Evolutionary conservation across 2,888 invertebrate genomes (phyloP).

Genomic region (Xestia ashworthii): DNA sequence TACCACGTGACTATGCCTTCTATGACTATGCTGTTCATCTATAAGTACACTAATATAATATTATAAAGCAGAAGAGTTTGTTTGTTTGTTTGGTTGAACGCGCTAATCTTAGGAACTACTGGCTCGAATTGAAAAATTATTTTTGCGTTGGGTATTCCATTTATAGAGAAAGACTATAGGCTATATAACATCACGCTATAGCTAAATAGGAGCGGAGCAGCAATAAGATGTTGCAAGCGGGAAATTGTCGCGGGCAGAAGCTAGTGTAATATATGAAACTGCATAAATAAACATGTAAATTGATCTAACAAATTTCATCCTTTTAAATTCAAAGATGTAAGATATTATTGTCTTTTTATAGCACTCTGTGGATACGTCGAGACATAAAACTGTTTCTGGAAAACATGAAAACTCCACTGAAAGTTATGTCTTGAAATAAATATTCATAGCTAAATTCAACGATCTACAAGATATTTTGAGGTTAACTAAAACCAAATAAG

Average conservation of each 20-base stretch:
- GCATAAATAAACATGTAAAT: not conserved
- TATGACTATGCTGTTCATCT: too few species aligned
- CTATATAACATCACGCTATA: too few species aligned
- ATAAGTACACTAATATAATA: too few species aligned
- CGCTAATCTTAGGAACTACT: too few species aligned
- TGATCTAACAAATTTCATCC: not conserved
- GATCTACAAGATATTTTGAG: not conserved
- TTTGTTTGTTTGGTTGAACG: too few species aligned
- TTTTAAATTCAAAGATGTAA: not conserved
- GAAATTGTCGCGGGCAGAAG: not conserved
- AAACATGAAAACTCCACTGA: not conserved
- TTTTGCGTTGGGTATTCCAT: too few species aligned
- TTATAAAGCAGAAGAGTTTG: too few species aligned
- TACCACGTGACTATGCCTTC: not conserved
- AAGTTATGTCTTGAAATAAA: not conserved
- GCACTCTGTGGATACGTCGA: not conserved
- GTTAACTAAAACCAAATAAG: conserved; percentile 9
- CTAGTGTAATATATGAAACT: not conserved
- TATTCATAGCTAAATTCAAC: not conserved
- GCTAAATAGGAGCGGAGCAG: too few species aligned
- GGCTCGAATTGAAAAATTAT: too few species aligned
- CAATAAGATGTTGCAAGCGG: too few species aligned
- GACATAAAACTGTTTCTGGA: not conserved
- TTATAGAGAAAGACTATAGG: too few species aligned
- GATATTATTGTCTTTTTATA: not conserved